A percentile compares a stretch with the other conserved stretches of the same genome.
phyloP scores from a whole-genome alignment of 2,888 invertebrate species.

The Onchidella celtica region DNA sequence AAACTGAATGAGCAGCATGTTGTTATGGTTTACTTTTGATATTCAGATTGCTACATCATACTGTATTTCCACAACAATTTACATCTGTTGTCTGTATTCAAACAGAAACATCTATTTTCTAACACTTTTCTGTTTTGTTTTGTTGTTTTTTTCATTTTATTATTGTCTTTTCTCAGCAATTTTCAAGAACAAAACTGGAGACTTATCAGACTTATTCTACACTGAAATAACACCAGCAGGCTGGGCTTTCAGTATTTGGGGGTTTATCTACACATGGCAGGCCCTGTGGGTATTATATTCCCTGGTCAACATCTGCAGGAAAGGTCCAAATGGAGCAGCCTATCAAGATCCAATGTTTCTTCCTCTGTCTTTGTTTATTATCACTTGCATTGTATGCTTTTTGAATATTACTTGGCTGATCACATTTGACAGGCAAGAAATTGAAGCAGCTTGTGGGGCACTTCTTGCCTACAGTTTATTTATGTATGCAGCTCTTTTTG shows the following conservation, averaged over 20 bases:
- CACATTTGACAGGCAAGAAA: constrained; percentile 57
- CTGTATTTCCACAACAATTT: too few species aligned
- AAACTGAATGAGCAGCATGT: too few species aligned
- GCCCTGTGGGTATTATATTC: constrained; percentile 70
- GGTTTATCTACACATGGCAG: constrained; percentile 74
- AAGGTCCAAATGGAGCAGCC: constrained; percentile 61
- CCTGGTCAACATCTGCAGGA: constrained; percentile 67
- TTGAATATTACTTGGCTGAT: constrained; percentile 69
- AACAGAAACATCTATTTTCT: too few species aligned
- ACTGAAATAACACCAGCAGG: constrained; percentile 72
- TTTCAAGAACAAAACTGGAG: constrained; percentile 61
- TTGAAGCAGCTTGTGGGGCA: constrained; percentile 26
- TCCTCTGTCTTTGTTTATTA: constrained; percentile 63
- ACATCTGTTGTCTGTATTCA: too few species aligned
- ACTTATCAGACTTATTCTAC: constrained; percentile 66
- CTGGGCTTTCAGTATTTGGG: constrained; percentile 75
- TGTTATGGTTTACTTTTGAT: too few species aligned
- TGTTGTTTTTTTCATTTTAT: too few species aligned
- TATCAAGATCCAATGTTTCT: constrained; percentile 68
- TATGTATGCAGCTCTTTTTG: background rate
- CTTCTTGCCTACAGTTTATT: background rate
- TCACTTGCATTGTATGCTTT: constrained; percentile 62
- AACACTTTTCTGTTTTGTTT: too few species aligned
- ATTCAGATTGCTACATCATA: too few species aligned
- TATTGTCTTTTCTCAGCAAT: constrained; percentile 59